Evolutionary conservation across 2,888 invertebrate species (phyloP), one percentile per base, ranked within the genome.

Genomic region (Parnassius apollo): DNA sequence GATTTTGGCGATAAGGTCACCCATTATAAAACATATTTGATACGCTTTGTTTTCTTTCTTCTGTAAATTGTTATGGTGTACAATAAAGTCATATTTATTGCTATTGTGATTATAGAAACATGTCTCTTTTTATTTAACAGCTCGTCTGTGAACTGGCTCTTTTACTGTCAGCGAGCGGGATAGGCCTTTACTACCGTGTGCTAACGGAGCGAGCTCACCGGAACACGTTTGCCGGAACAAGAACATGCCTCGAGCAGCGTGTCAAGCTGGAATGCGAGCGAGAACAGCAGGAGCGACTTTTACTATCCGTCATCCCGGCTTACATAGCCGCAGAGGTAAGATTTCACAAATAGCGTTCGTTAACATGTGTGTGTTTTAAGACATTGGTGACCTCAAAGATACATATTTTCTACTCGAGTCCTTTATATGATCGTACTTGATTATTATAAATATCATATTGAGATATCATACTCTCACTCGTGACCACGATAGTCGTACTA

Each of bases 251-350:
- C 67, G 98, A 98, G 82, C 97, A 98, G 69, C 93, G 98, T 64
- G 96, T 98, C 65, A 97, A 97, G 86, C 89, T 98, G 68, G 98
- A 98, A 87, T 97, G 97, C 77, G 98, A 98, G 86, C 94, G 97
- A 71, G 97, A 98, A 76, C 98, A 98, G 76, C 98, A 98, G 86
- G 98, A 98, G 83, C 96, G 98, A 77, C 92, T 98, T 66, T 87
- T 98, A 64, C 93, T 98, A 22, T 98, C 98, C 74, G 98, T 98
- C 57, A 98, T 98, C 75, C 98, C 98, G 0, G 98, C 98, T 12
- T 98, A 98, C 79, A 97, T 98, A 68, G 98, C 98, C 12, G 98
- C 97, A 42, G 98, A 98, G 95, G 98, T 97, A 79, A 61, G 58
- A 46, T 45, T 55, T 44, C 42, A 42, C 42, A 35, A 8, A 42